phyloP scores from a whole-genome alignment of 2,888 invertebrate genomes.

The Didymodactylos carnosus region DNA sequence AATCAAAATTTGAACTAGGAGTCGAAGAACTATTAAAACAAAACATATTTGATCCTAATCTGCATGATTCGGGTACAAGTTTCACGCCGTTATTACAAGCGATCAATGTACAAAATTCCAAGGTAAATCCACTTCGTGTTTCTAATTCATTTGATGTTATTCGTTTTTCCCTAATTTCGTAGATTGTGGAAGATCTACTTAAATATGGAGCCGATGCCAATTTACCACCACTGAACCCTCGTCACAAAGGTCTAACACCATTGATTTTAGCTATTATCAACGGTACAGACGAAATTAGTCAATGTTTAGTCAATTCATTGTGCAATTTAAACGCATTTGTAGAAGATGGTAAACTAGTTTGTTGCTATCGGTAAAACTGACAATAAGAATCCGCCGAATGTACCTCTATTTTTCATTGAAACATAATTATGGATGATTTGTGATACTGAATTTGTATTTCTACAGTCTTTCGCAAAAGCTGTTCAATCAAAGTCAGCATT shows the following conservation, averaged over 20 bases:
- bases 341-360: not conserved
- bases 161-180: no score
- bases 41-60: not conserved
- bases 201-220: not conserved
- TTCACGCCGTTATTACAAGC: not conserved
- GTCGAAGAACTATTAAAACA: not conserved
- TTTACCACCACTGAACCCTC: not conserved
- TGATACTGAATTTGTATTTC: no score
- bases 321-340: not conserved
- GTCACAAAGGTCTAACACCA: not conserved
- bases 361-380: not conserved
- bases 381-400: no score
- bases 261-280: not conserved
- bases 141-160: no score
- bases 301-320: not conserved
- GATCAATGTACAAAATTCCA: not conserved
- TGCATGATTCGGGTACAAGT: not conserved
- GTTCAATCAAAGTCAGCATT: no score
- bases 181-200: not conserved
- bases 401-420: no score
- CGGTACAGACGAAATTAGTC: not conserved
- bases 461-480: no score
- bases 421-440: no score
- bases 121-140: no score
- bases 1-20: not conserved